Evolutionary conservation across 2,888 invertebrate species (phyloP), one percentile per base, ranked within the genome.

Genomic region (Eupithecia subumbrata): DNA sequence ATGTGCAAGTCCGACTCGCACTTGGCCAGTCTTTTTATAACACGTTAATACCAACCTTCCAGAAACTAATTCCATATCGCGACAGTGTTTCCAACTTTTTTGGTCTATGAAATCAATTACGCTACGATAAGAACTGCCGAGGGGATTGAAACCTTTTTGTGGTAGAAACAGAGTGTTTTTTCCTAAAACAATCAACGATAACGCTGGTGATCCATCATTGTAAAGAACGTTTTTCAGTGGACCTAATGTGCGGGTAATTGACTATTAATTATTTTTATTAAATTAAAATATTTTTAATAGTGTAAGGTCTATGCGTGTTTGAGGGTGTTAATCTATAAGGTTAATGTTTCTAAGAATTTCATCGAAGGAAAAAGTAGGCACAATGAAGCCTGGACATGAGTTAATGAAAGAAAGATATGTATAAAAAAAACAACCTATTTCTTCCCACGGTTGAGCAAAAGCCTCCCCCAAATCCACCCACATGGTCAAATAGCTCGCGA

Each of bases 141-240:
- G 89, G 89, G 87, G 89, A 89, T 89, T 89, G 89, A 88, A 85
- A 83, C 81, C 84, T 88, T 90, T 87, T 87, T 83, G 77, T 82
- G 80, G 34, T 74, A 60, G 43, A 73, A 72, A 73, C 76, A 76
- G 77, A 80, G 80, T 82, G 87, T 72, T 83, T 87, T 88, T 85
- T 88, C n/a, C 86, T 87, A 87, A 90, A 90, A 89, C 89, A 90
- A 89, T 88, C 84, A 78, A 74, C 82, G 89, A 89, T 89, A 90
- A 88, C 85, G 74, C 71, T 48, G 72, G 83, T 82, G 80, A 89
- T 89, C 88, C 88, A 89, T 89, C 89, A 89, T 84, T 73, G 81
- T 77, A 72, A 78, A 76, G 69, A 73, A 67, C 60, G 71, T 78
- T 79, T 81, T 80, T 79, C 76, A 76, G 78, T 76, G 37, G 22